Evolutionary conservation across 1,140 invertebrate species (phyloP).

Genomic region (Meloidogyne hapla): DNA sequence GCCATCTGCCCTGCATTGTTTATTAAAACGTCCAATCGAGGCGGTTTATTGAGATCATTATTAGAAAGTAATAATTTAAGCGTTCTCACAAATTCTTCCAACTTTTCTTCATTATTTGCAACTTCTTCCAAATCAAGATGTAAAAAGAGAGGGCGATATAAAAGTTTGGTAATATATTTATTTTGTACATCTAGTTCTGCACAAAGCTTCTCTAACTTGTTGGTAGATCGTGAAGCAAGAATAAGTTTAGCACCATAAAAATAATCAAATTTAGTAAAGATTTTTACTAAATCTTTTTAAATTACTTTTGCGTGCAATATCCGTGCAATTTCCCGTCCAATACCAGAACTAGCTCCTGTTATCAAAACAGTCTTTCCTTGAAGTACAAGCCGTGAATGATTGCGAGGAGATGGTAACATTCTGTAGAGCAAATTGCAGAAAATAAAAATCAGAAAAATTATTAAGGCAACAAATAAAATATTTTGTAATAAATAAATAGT

Average conservation of each 20-base stretch:
- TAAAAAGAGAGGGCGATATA: constrained; percentile 25
- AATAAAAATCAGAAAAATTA: too few species aligned
- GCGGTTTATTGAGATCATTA: not conserved
- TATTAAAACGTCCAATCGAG: constrained; percentile 38
- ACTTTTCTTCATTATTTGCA: constrained; percentile 21
- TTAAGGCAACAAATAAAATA: too few species aligned
- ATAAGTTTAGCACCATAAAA: constrained; percentile 45
- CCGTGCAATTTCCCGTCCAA: constrained; percentile 41
- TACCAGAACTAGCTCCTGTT: constrained; percentile 39
- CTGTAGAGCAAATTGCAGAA: too few species aligned
- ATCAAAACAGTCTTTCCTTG: constrained; percentile 41
- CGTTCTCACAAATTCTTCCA: constrained; percentile 2
- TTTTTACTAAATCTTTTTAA: too few species aligned
- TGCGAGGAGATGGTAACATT: constrained; percentile 13
- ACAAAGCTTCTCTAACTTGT: constrained; percentile 52
- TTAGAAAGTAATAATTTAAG: constrained; percentile 14
- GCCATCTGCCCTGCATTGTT: constrained; percentile 39
- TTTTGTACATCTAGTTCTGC: constrained; percentile 30
- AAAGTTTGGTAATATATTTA: constrained; percentile 14
- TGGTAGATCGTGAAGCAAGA: constrained; percentile 49
- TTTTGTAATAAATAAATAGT: too few species aligned
- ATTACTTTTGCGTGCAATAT: constrained; percentile 28
- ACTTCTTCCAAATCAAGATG: constrained; percentile 38
- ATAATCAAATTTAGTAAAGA: too few species aligned
- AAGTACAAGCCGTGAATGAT: constrained; percentile 34